These are phyloP conservation scores for Riparia riparia DNA, from an alignment of 2,113 vertebrate species.

Conservation along the genomic window DNA sequence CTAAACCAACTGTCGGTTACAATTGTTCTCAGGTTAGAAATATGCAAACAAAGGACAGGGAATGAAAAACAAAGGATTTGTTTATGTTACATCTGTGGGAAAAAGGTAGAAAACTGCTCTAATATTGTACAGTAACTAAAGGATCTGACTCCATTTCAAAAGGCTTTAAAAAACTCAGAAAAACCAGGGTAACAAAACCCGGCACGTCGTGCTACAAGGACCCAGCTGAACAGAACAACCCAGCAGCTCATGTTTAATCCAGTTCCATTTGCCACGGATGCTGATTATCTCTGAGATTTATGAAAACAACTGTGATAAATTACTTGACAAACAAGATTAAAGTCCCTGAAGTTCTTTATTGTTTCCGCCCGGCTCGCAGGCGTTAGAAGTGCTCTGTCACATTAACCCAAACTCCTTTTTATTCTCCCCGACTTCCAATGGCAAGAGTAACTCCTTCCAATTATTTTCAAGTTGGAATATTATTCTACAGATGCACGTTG, in stretches of 20 bases:
- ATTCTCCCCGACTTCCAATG: background rate
- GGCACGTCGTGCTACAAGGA: background rate
- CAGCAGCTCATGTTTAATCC: background rate
- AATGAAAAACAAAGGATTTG: too few species aligned
- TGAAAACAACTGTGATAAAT: slow-evolving; percentile 64
- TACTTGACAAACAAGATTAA: slow-evolving; percentile 71
- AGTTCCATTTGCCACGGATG: background rate
- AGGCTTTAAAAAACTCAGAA: too few species aligned
- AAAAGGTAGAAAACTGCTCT: too few species aligned
- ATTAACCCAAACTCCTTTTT: slow-evolving; percentile 5
- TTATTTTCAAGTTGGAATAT: slow-evolving; percentile 48
- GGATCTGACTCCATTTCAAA: too few species aligned
- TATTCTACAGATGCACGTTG: background rate
- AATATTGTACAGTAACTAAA: too few species aligned
- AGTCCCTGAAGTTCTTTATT: slow-evolving; percentile 15
- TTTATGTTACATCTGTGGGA: too few species aligned
- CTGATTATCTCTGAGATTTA: slow-evolving; percentile 56
- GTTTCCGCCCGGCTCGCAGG: slow-evolving; percentile 4
- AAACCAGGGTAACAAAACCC: background rate
- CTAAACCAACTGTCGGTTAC: too few species aligned
- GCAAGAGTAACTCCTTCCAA: background rate
- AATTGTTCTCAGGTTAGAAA: too few species aligned
- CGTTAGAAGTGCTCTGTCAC: background rate
- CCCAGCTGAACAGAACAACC: background rate
- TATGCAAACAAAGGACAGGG: too few species aligned